Evolutionary conservation across 2,888 invertebrate genomes (phyloP), one percentile per base, ranked within the genome.

Genomic region (Cylloceria caligata): DNA sequence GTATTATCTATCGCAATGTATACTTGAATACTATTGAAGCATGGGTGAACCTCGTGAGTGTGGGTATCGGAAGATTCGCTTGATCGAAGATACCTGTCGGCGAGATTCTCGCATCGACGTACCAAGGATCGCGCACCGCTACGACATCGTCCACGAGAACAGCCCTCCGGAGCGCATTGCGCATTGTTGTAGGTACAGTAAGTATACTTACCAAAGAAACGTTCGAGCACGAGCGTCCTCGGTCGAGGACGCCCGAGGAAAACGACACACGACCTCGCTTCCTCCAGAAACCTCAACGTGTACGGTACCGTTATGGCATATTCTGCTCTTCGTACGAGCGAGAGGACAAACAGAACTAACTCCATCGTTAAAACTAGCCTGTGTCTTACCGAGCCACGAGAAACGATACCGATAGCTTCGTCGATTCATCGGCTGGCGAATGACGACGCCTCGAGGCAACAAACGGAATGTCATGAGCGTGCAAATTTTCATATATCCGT

Each of bases 81-180:
- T 79, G 83, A 83, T 75, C 83, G 83, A 80, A 76, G 83, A 83
- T 83, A 80, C 83, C 83, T 80, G 83, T 83, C 79, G 79, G 79
- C 83, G 68, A 73, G 79, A 83, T 83, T 76, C 72, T 83, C 79
- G 75, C 74, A 71, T 67, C 71, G 81, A 78, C 78, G 80, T 74
- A 69, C 64, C 60, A 39, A 57, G 73, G 52, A 79, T 73, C 79
- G 49, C 49, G 64, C 45, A 11, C 36, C 1, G 42, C 62, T 24
- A 42, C 36, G 42, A 78, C 72, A 78, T 74, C 77, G 65, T 75
- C 71, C 49, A 65, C 68, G 42, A 75, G 72, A 77, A 72, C 52
- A 39, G 45, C 34, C 39, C 24, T 6, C 9, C 34, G 60, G 19
- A 6, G 7, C 5, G 6, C 34, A 3, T 0, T 19, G 60, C 34